Conservation (phyloP, 2,888 invertebrate species). For the Heliconius sara region DNA sequence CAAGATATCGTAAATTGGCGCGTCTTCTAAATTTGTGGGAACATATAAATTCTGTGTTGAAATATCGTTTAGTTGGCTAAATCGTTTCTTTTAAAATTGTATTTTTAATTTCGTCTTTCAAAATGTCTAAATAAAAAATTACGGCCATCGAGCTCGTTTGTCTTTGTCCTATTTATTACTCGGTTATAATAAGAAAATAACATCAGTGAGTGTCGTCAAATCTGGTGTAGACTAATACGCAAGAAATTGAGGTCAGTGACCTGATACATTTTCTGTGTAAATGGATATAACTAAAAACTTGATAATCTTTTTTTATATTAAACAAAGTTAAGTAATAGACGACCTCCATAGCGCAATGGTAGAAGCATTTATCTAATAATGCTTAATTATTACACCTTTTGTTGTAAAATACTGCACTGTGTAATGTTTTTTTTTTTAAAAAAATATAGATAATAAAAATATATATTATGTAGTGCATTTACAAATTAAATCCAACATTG, state of each 20-base stretch:
- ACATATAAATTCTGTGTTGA: slow-evolving; percentile 63
- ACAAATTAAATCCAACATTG: too few relatives aligned
- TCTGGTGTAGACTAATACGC: slow-evolving; percentile 48
- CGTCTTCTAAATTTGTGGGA: slow-evolving; percentile 45
- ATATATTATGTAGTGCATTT: too few relatives aligned
- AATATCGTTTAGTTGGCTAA: slow-evolving; percentile 58
- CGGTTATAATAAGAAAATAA: slow-evolving; percentile 54
- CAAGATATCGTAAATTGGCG: slow-evolving; percentile 52
- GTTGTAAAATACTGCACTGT: too few relatives aligned
- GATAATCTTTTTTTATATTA: neutral
- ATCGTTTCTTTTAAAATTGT: slow-evolving; percentile 60
- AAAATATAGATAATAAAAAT: too few relatives aligned
- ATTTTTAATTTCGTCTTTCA: slow-evolving; percentile 59
- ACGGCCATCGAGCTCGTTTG: slow-evolving; percentile 62
- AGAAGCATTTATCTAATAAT: neutral
- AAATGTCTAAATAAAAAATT: slow-evolving; percentile 50
- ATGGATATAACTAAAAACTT: neutral
- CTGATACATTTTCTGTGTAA: slow-evolving; percentile 53
- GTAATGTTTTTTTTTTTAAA: too few relatives aligned
- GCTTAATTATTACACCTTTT: neutral
- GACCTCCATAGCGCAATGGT: neutral
- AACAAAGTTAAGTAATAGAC: neutral
- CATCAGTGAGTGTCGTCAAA: slow-evolving; percentile 54
- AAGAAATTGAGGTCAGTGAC: slow-evolving; percentile 70
- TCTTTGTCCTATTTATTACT: slow-evolving; percentile 62